Evolutionary conservation across 2,113 vertebrate species (phyloP).

Genomic region (Actenoides lindsayi): DNA sequence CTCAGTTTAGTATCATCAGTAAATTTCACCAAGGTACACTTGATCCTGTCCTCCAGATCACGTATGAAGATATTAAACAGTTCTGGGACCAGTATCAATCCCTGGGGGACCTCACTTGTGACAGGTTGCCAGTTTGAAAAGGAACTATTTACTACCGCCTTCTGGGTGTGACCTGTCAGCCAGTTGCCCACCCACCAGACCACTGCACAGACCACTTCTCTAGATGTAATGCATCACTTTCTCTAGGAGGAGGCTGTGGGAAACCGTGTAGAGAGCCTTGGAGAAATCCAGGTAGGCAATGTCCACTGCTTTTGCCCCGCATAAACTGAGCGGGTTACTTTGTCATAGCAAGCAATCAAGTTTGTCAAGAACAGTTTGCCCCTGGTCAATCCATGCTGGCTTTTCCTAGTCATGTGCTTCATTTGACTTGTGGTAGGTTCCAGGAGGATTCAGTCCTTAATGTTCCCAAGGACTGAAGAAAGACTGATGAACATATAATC

Average conservation of each 20-base stretch:
- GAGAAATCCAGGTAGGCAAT: not conserved
- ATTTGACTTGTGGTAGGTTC: not conserved
- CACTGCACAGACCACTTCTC: not conserved
- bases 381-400: not conserved
- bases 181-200: too few relatives aligned
- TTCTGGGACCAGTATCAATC: not conserved
- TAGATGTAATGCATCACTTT: not conserved
- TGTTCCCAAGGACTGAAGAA: not conserved
- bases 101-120: not conserved
- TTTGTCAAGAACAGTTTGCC: not conserved
- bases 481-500: not conserved
- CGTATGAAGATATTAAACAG: accelerated
- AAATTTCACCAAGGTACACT: not conserved
- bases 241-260: not conserved
- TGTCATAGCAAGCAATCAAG: not conserved
- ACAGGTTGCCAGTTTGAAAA: not conserved
- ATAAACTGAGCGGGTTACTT: not conserved
- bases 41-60: not conserved
- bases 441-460: not conserved
- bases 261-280: not conserved
- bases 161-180: not conserved
- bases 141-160: not conserved
- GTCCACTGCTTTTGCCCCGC: not conserved
- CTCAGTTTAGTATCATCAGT: not conserved
- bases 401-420: not conserved